These are phyloP conservation scores for Trachymyrmex septentrionalis DNA, from an alignment of 1,140 invertebrate species.

Conservation along the genomic window DNA sequence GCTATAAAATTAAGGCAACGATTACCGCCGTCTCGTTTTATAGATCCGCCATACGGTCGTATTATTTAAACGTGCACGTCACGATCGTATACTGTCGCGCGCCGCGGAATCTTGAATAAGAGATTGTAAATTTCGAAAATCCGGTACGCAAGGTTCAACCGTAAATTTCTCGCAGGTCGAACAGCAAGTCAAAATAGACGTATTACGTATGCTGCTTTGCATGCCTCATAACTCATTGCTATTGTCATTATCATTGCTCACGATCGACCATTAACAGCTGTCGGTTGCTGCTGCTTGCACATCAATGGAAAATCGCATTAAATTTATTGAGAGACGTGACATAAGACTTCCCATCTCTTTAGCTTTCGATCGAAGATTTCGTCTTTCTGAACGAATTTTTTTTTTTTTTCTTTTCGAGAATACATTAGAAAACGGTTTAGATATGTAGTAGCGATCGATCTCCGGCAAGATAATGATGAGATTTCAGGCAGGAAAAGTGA, in stretches of 20 bases:
- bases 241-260: constrained; percentile 70
- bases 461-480: too few species aligned
- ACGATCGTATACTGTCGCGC: constrained; percentile 27
- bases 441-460: too few species aligned
- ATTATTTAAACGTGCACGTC: constrained; percentile 26
- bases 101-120: constrained; percentile 39
- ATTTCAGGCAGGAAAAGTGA: too few species aligned
- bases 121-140: constrained; percentile 70
- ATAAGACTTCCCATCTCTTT: too few species aligned
- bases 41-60: constrained; percentile 37
- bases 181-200: constrained; percentile 61
- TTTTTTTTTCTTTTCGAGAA: too few species aligned
- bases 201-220: constrained; percentile 63
- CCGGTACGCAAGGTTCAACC: neutral
- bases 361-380: too few species aligned
- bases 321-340: neutral
- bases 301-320: constrained; percentile 19
- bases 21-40: constrained; percentile 49
- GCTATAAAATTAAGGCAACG: constrained; percentile 59
- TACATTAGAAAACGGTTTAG: too few species aligned
- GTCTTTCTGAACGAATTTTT: too few species aligned
- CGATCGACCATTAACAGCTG: constrained; percentile 69
- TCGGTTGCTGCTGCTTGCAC: constrained; percentile 45
- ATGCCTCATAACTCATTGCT: constrained; percentile 65
- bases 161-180: constrained; percentile 69